Evolutionary conservation across 2,888 invertebrate species (phyloP).

Genomic region (Caenorhabditis uteleia): DNA sequence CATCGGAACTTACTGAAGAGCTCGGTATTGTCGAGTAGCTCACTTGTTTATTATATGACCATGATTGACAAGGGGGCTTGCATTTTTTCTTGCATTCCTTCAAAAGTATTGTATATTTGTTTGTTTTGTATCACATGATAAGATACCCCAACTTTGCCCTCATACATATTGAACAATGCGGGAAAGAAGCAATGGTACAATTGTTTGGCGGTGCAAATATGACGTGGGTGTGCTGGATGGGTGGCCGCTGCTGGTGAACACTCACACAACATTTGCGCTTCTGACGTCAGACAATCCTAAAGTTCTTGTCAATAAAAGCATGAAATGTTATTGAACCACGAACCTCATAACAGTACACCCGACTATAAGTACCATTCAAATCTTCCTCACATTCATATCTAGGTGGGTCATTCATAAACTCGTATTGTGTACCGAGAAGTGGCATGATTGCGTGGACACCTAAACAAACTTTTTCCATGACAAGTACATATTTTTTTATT

Average conservation of each 20-base stretch:
- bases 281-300: constrained; percentile 48
- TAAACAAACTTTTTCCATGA: constrained; percentile 7
- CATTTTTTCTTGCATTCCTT: constrained; percentile 55
- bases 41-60: constrained; percentile 59
- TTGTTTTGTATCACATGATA: neutral
- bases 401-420: constrained; percentile 66
- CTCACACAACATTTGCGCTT: constrained; percentile 56
- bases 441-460: constrained; percentile 66
- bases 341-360: constrained; percentile 63
- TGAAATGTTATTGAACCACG: neutral
- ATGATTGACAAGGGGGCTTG: constrained; percentile 60
- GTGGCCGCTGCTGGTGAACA: constrained; percentile 59
- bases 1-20: constrained; percentile 37
- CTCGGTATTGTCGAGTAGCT: constrained; percentile 62
- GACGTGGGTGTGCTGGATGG: constrained; percentile 42
- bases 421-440: constrained; percentile 61
- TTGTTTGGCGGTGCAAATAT: constrained; percentile 55
- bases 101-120: neutral
- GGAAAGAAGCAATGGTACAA: constrained; percentile 53
- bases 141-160: constrained; percentile 10
- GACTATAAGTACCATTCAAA: constrained; percentile 49
- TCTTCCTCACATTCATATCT: constrained; percentile 54
- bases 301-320: too few relatives aligned
- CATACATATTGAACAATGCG: constrained; percentile 25
- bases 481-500: too few relatives aligned